Conservation (phyloP, 2,797 vertebrate genomes). For the Masticophis lateralis region DNA sequence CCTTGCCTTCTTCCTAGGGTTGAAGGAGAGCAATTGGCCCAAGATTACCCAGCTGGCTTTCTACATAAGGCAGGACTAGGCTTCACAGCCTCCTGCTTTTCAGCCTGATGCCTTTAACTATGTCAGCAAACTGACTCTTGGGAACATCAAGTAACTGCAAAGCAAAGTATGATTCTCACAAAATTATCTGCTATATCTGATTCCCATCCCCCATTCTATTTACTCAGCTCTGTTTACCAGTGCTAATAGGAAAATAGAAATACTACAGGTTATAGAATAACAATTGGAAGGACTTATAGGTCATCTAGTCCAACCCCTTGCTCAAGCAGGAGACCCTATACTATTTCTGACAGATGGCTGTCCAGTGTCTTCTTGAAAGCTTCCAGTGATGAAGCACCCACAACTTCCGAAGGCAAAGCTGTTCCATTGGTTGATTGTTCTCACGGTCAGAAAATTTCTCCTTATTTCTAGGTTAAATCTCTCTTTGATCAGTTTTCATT, state of each 20-base stretch:
- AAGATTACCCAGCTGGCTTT: not conserved
- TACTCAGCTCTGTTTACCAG: not conserved
- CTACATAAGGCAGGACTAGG: not conserved
- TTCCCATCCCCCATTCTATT: not conserved
- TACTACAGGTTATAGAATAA: too few species aligned
- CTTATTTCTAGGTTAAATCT: too few species aligned
- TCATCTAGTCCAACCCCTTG: not conserved
- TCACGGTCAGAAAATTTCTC: too few species aligned
- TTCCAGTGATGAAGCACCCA: too few species aligned
- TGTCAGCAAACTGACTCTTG: not conserved
- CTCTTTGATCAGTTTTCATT: too few species aligned
- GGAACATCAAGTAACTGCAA: not conserved
- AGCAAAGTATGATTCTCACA: not conserved
- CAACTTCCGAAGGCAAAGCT: too few species aligned
- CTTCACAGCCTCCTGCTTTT: not conserved
- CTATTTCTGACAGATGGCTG: too few species aligned
- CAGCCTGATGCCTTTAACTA: not conserved
- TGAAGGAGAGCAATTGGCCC: not conserved
- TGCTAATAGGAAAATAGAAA: not conserved
- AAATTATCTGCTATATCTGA: not conserved
- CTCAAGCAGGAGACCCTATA: too few species aligned
- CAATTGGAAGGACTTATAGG: too few species aligned
- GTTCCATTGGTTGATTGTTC: too few species aligned
- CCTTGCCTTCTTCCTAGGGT: not conserved
- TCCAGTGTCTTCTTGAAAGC: too few species aligned